Evolutionary conservation across 2,113 vertebrate species (phyloP), one percentile per base, ranked within the genome.

Genomic region (Elephas maximus): DNA sequence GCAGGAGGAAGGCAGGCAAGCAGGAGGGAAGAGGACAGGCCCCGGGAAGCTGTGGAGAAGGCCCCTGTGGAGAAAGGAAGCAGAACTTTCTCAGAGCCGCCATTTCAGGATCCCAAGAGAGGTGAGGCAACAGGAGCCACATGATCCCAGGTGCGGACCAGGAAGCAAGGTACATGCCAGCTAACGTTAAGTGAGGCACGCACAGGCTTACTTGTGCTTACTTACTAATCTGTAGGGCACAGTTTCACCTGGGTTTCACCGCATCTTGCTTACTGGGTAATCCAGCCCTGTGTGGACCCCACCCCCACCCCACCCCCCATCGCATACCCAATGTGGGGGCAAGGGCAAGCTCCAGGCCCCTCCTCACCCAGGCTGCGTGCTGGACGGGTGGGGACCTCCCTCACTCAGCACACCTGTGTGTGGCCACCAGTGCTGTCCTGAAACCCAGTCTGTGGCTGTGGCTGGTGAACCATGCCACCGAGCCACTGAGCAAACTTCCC

Each of bases 21-120:
- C 67, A 30, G 65, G 41, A 0, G 1, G 28, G 15, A 60, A 53
- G 5, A 21, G 11, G 26, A 74, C 2, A 33, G 44, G n/a, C 77
- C 73, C 24, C 0, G 0, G 60, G 41, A 63, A 28, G 37, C 53
- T 79, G 69, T 60, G 37, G 41, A 78, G 71, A 60, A 17, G 20
- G 2, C n/a, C 77, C 51, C 69, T 14, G 0, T 0, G 21, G 10
- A 8, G 21, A 74, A 0, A 41, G 51, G 20, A 60, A 8, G 12
- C 26, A 21, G 45, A 48, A 44, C n/a, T 17, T n/a, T 14, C 62
- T 51, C 0, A 23, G 28, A 28, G 71, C 8, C 0, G 2, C 53
- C 69, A 63, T 21, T 23, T 21, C 81, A 24, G 48, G 5, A 2
- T 9, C 62, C 45, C 76, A 14, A 10, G 24, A 84, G 69, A 84